Evolutionary conservation across 1,140 invertebrate genomes (phyloP), one percentile per base, ranked within the genome.

Genomic region (Meloidogyne floridensis): DNA sequence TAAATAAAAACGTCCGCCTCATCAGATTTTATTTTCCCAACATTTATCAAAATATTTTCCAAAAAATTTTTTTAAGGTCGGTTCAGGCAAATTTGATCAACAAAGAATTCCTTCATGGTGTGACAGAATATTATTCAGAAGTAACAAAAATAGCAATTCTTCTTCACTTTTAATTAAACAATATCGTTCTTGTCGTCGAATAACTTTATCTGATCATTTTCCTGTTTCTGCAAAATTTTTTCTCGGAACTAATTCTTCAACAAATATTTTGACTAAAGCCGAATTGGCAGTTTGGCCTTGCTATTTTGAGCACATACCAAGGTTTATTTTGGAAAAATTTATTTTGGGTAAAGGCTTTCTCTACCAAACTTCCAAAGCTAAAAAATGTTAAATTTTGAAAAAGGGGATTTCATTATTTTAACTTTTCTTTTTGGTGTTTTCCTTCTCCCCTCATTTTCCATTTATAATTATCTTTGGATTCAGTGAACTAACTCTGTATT

Each of bases 171-270:
- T 80, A 4, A 20, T 81, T 18, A 65, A 65, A 65, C 43, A 65
- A 47, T 83, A 83, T 72, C 72, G 69, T 79, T 83, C 82, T 15
- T 75, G 53, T 65, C 72, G 54, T 18, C 65, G n/a, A 51, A 82
- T 83, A 32, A 83, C 82, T 13, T 15, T 83, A 1, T 73, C 69
- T 47, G 82, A 83, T 20, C 82, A 83, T 65, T 83, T 83, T 20
- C 82, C 82, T 47, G 82, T 83, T n/a, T 83, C 82, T 54, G 82
- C 82, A 32, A 47, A n/a, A 32, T 84, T 83, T 71, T 11, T 18
- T 1, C 71, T 83, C 47, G 15, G 69, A 15, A 18, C 42, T 5
- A 7, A 15, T 65, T 65, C 59, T 65, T 2, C 10, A 51, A 79
- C 10, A 11, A 7, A n/a, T n/a, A 18, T 15, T 11, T 53, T 70